Evolutionary conservation across 1,140 invertebrate species (phyloP).

Genomic region (Phenacoccus solenopsis): DNA sequence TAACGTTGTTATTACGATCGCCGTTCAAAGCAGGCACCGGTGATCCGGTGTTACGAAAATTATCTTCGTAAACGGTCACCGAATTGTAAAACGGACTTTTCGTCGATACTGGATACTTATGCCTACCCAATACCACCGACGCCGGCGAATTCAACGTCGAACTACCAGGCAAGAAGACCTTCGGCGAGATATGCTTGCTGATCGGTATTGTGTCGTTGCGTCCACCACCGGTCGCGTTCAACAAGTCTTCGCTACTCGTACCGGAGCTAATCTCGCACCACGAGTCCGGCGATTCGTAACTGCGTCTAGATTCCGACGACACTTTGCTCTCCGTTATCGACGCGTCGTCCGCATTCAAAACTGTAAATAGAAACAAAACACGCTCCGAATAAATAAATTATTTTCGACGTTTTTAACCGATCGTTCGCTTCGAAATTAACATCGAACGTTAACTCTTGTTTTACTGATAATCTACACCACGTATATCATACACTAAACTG

Average conservation of each 20-base stretch:
- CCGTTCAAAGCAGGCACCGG: background rate
- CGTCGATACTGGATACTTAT: background rate
- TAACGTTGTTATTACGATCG: background rate
- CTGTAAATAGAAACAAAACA: background rate
- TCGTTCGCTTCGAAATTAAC: too few species aligned
- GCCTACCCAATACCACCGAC: constrained; percentile 52
- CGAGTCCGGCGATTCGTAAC: constrained; percentile 22
- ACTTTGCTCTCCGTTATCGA: constrained; percentile 21
- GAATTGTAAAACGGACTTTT: constrained; percentile 7
- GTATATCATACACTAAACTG: too few species aligned
- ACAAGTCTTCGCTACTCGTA: constrained; percentile 23
- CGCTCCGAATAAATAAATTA: too few species aligned
- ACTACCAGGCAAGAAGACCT: constrained; percentile 61
- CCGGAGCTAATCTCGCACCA: constrained; percentile 24
- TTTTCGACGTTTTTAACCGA: too few species aligned
- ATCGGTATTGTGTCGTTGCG: background rate
- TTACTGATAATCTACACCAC: too few species aligned
- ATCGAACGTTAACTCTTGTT: too few species aligned
- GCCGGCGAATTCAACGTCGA: constrained; percentile 64
- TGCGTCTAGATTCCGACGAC: constrained; percentile 14
- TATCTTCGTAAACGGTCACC: background rate
- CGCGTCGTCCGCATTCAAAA: constrained; percentile 22
- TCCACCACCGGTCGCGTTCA: background rate
- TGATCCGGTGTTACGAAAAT: background rate
- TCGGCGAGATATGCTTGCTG: constrained; percentile 47